These are phyloP conservation scores for Ellobius talpinus DNA, from an alignment of 2,113 vertebrate genomes.

Conservation along the genomic window DNA sequence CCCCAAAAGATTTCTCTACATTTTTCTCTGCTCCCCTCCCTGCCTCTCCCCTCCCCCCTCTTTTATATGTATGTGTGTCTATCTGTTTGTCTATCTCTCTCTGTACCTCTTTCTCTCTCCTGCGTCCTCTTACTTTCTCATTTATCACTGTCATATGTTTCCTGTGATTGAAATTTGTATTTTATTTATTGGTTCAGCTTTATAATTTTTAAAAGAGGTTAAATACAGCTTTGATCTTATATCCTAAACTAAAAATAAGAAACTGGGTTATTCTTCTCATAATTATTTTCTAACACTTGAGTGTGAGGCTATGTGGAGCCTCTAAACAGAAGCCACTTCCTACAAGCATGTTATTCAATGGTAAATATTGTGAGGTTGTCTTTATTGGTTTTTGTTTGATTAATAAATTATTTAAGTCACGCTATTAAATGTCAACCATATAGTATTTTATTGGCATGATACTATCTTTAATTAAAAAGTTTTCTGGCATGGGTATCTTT, in stretches of 20 bases:
- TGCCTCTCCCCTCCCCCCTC: not conserved
- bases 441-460: not conserved
- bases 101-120: not conserved
- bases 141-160: not conserved
- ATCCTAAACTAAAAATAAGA: not conserved
- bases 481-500: not conserved
- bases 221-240: not conserved
- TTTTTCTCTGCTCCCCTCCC: not conserved
- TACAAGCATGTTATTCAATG: not conserved
- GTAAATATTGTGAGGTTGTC: not conserved
- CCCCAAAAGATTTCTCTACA: too few species aligned
- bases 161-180: not conserved
- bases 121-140: not conserved
- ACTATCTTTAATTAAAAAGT: not conserved
- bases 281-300: constrained; percentile 20
- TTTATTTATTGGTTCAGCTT: not conserved
- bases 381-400: not conserved
- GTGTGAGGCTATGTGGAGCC: not conserved
- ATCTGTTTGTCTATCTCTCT: not conserved
- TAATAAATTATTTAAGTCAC: not conserved
- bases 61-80: not conserved
- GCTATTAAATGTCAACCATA: not conserved
- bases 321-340: not conserved
- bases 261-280: not conserved
- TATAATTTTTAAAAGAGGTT: constrained; percentile 1